Evolutionary conservation across 2,797 vertebrate genomes (phyloP), one percentile per base, ranked within the genome.

Genomic region (Chloroceryle amazona): DNA sequence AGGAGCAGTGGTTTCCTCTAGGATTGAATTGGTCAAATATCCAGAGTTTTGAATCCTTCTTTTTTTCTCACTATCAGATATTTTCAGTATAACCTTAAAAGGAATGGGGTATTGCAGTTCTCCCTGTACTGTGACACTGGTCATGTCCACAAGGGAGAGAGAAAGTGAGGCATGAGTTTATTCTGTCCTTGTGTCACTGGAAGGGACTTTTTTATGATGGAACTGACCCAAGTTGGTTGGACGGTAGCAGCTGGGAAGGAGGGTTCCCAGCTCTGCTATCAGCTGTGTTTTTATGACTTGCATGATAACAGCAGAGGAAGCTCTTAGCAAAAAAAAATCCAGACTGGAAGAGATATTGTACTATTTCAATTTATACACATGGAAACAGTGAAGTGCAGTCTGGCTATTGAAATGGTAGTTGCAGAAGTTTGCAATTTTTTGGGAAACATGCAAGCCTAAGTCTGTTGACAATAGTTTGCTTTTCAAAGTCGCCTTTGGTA

Each of bases 401-500:
- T 81, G 18, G 12, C 47, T 79, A 3, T 89, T 93, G 76, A 31
- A n/a, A 28, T 78, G 67, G 61, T 65, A 25, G 52, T 63, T 89
- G 42, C 39, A 85, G 81, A 85, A 47, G 15, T 78, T 90, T 83
- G 54, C 73, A 47, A 33, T 57, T 72, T 91, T 92, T 93, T 39
- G 17, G 80, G 84, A 81, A 61, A n/a, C 13, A 17, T 62, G 71
- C 35, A 35, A 75, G 13, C 68, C 49, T 93, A 89, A 62, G 10
- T 81, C 76, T 79, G 39, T 79, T 93, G 73, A 86, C 87, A 90
- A 55, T 79, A 58, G 33, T 63, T 89, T 95, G 57, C 28, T 88
- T 93, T 92, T 89, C 65, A 75, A 62, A 79, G 82, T 91, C 86
- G 66, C 47, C 63, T 93, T 72, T 82, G 74, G 63, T 72, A 88